phyloP scores from a whole-genome alignment of 2,888 invertebrate species.

The Keiferia lycopersicella region DNA sequence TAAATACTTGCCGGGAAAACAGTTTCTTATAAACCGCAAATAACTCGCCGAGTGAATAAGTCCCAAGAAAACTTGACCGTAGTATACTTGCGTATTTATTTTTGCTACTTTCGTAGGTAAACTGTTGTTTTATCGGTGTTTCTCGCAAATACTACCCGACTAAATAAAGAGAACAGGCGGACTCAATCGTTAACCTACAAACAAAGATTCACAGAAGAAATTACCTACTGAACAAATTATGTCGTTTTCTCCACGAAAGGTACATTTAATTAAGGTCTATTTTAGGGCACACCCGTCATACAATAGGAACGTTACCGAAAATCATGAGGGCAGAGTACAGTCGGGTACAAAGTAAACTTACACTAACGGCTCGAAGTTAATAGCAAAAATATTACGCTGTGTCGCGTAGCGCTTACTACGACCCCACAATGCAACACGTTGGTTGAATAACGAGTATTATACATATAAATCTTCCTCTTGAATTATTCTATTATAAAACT shows the following conservation, averaged over 20 bases:
- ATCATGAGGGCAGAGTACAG: not conserved
- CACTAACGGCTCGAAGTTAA: not conserved
- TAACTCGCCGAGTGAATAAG: no score
- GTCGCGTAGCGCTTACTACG: no score
- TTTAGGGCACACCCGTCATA: constrained; percentile 8
- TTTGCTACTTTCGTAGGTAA: not conserved
- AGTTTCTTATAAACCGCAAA: no score
- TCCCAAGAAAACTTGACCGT: no score
- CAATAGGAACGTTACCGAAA: constrained; percentile 14
- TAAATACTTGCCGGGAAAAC: no score
- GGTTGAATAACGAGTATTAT: no score
- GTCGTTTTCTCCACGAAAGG: constrained; percentile 8
- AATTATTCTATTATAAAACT: no score
- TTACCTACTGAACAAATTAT: constrained; percentile 9
- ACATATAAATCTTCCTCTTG: no score
- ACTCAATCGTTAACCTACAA: constrained; percentile 7
- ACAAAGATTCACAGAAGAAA: not conserved
- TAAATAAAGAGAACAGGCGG: not conserved
- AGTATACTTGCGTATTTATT: no score
- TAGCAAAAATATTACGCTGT: not conserved
- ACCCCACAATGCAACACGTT: no score
- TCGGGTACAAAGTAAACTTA: not conserved
- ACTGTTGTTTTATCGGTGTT: not conserved
- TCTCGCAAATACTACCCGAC: no score
- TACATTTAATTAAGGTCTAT: constrained; percentile 19